Percentiles rank a stretch among this genome's conserved stretches.
These are phyloP conservation scores for Philaethria dido DNA, from an alignment of 2,888 invertebrate genomes.

Conservation along the genomic window DNA sequence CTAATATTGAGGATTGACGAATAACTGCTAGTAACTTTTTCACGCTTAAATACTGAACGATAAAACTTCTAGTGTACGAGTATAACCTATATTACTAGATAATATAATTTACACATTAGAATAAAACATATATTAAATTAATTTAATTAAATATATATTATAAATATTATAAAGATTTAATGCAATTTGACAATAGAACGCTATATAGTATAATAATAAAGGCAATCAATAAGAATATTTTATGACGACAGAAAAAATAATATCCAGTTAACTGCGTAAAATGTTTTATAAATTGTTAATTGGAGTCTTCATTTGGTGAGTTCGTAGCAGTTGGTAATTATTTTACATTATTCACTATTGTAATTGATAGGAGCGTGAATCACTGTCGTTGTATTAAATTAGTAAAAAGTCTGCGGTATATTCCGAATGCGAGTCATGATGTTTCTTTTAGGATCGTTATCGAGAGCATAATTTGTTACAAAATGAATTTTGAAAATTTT, in stretches of 20 bases:
- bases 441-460: constrained; percentile 36
- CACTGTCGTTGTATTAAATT: constrained; percentile 31
- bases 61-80: too few species aligned
- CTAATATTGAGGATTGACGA: too few species aligned
- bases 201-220: too few species aligned
- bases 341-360: constrained; percentile 32
- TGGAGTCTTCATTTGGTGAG: not conserved
- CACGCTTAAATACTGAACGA: too few species aligned
- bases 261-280: not conserved
- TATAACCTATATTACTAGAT: too few species aligned
- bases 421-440: constrained; percentile 35
- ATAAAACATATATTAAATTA: too few species aligned
- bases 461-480: constrained; percentile 29
- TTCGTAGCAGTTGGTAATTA: constrained; percentile 8
- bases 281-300: not conserved
- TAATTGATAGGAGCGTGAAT: constrained; percentile 30
- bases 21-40: too few species aligned
- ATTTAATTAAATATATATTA: too few species aligned
- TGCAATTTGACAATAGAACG: too few species aligned
- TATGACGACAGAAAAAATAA: not conserved
- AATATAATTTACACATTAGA: too few species aligned
- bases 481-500: not conserved
- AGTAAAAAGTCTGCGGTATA: constrained; percentile 33
- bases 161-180: too few species aligned
- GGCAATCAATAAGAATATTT: not conserved